Percentiles rank a stretch among this genome's conserved stretches.
phyloP scores from a whole-genome alignment of 2,113 vertebrate species.

The Panthera uncia region DNA sequence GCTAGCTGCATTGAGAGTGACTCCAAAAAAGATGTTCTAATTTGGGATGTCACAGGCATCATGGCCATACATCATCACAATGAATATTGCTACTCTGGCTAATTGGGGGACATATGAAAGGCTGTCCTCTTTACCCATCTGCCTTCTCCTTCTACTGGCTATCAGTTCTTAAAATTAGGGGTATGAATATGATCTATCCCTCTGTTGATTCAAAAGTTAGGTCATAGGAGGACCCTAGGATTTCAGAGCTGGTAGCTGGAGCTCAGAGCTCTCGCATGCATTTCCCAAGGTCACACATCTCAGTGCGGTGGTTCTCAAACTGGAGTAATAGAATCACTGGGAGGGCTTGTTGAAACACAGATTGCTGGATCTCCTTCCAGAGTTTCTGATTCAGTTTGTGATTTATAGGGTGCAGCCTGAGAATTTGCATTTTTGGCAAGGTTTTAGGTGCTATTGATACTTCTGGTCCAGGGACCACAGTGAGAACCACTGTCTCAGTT shows the following conservation, averaged over 20 bases:
- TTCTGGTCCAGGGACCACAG: background rate
- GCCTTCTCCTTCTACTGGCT: background rate
- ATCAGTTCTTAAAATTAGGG: slow-evolving; percentile 39
- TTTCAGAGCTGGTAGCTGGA: background rate
- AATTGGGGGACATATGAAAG: background rate
- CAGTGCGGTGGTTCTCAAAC: background rate
- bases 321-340: background rate
- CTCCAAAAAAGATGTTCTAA: slow-evolving; percentile 52
- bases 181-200: background rate
- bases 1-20: slow-evolving; percentile 42
- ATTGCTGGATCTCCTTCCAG: background rate
- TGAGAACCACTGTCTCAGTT: background rate
- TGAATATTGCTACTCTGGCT: background rate
- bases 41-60: slow-evolving; percentile 25
- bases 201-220: slow-evolving; percentile 48
- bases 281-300: background rate
- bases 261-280: background rate
- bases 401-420: background rate
- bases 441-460: background rate
- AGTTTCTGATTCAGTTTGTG: background rate
- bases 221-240: background rate
- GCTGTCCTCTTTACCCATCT: background rate
- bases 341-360: background rate
- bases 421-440: background rate
- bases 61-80: background rate